phyloP scores from a whole-genome alignment of 2,888 invertebrate genomes.

The Conomelus anceps region DNA sequence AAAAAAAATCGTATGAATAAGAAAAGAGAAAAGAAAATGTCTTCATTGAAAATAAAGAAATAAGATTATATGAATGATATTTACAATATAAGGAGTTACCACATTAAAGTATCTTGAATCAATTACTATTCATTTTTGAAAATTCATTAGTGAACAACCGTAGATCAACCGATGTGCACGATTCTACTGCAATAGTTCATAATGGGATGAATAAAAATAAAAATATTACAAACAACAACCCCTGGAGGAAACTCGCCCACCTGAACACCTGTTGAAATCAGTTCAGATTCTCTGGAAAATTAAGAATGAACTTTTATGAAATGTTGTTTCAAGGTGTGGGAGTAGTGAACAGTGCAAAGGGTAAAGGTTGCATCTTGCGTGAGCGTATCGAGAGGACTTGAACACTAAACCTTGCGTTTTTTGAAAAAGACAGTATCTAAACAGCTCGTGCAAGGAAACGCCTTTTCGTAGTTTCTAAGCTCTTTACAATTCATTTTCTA shows the following conservation, averaged over 20 bases:
- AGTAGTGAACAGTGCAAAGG: not conserved
- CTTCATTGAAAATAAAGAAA: not conserved
- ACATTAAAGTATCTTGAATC: too few species aligned
- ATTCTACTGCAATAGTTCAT: too few species aligned
- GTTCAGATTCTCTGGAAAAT: not conserved
- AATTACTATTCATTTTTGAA: too few species aligned
- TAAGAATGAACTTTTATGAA: not conserved
- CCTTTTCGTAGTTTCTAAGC: not conserved
- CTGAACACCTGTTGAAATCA: not conserved
- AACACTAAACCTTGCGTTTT: not conserved
- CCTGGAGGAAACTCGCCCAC: not conserved
- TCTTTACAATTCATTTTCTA: not conserved
- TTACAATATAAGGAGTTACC: too few species aligned
- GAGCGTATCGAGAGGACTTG: not conserved
- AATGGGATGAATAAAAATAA: too few species aligned
- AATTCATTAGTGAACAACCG: too few species aligned
- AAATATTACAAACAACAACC: not conserved
- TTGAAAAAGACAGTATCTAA: too few species aligned
- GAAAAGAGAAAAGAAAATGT: too few species aligned
- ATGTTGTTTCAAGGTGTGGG: not conserved
- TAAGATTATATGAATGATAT: too few species aligned
- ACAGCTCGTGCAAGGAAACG: not conserved
- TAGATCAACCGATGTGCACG: too few species aligned
- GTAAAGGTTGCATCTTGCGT: not conserved
- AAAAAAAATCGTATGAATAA: too few species aligned